A percentile compares a stretch with the other conserved stretches of the same genome.
Evolutionary conservation across 2,797 vertebrate genomes (phyloP).

Genomic region (Heliangelus exortis): DNA sequence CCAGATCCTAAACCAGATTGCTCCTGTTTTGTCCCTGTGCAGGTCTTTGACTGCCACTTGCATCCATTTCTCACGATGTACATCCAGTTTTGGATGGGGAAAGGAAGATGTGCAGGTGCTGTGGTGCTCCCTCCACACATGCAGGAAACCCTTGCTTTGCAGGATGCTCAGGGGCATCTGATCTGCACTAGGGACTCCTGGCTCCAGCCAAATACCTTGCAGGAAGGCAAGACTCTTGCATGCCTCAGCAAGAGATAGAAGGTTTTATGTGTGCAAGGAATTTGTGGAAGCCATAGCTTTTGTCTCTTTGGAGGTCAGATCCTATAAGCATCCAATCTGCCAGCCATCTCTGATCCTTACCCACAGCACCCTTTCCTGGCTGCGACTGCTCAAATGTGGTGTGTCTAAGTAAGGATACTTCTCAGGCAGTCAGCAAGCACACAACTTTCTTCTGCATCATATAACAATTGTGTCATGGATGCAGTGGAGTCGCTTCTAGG

Average conservation of each 20-base stretch:
- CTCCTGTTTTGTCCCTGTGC: neutral
- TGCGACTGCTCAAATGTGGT: neutral
- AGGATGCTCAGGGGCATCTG: neutral
- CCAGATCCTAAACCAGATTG: neutral
- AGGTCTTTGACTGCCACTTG: neutral
- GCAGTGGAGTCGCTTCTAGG: neutral
- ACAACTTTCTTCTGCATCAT: neutral
- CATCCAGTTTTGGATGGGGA: neutral
- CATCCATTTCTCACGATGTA: neutral
- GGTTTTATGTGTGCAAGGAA: neutral
- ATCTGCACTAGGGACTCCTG: neutral
- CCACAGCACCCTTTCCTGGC: neutral
- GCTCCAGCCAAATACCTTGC: neutral
- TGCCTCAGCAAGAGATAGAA: neutral
- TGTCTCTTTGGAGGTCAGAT: neutral
- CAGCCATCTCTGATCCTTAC: neutral
- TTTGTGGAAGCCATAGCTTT: neutral
- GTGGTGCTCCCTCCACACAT: rapidly evolving
- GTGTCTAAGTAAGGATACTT: neutral
- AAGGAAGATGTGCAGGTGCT: neutral
- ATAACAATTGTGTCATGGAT: neutral
- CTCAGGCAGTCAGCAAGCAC: neutral
- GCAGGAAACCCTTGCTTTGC: rapidly evolving
- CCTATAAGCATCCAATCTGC: neutral
- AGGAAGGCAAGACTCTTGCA: neutral